phyloP scores from a whole-genome alignment of 2,888 invertebrate species.

The Liopterus haemorrhoidalis region DNA sequence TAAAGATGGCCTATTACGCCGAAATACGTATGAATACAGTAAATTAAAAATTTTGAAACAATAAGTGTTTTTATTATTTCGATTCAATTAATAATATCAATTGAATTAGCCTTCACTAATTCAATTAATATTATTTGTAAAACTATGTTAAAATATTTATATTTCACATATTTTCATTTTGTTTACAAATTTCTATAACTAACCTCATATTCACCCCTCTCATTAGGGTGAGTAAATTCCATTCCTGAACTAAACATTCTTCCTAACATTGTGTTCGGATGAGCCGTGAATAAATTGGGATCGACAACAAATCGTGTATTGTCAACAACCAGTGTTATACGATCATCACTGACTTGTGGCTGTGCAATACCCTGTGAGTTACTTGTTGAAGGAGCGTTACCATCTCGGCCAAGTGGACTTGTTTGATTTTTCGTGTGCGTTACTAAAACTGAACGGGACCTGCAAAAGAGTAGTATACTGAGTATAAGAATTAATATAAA shows the following conservation, averaged over 20 bases:
- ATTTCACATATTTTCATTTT: too few relatives aligned
- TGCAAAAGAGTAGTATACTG: slow-evolving; percentile 32
- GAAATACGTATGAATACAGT: too few relatives aligned
- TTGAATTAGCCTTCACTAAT: too few relatives aligned
- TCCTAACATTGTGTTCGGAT: slow-evolving; percentile 99
- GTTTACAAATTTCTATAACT: too few relatives aligned
- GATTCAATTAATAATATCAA: too few relatives aligned
- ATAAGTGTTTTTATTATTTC: too few relatives aligned
- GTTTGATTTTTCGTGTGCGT: slow-evolving; percentile 33
- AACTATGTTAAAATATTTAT: neutral
- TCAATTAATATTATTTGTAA: neutral
- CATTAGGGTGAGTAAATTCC: slow-evolving; percentile 91
- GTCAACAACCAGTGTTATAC: slow-evolving; percentile 92
- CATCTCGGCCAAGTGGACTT: slow-evolving; percentile 3
- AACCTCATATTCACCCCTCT: slow-evolving; percentile 94
- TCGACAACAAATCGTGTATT: slow-evolving; percentile 88
- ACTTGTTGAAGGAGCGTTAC: slow-evolving; percentile 17
- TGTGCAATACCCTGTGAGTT: slow-evolving; percentile 27
- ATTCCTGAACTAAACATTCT: slow-evolving; percentile 93
- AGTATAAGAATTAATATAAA: neutral
- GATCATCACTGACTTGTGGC: slow-evolving; percentile 55
- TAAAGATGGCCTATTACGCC: too few relatives aligned
- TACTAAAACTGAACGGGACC: slow-evolving; percentile 39
- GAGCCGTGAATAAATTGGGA: slow-evolving; percentile 84
- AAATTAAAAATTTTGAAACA: too few relatives aligned